Evolutionary conservation across 2,888 invertebrate genomes (phyloP), one percentile per base, ranked within the genome.

Genomic region (Phyllotreta cruciferae): DNA sequence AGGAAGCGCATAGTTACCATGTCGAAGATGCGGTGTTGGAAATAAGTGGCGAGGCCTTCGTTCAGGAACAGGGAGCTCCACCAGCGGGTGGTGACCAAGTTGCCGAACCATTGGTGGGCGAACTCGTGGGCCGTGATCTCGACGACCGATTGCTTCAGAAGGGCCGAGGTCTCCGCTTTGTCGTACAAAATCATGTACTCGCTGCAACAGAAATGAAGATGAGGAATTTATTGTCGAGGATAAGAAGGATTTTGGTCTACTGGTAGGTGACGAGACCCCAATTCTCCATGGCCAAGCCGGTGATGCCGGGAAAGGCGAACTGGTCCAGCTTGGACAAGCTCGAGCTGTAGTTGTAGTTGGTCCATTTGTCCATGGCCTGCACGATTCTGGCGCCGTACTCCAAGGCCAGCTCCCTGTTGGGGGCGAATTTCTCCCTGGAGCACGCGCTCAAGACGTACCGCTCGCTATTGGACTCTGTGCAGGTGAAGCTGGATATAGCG

Each of bases 261-360:
- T 87, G 86, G 81, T 90, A 95, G 3, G 91, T 93, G 4, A 94
- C 85, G 11, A 95, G 82, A 4, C 94, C 95, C 94, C 94, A 95
- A 78, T 95, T 95, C 78, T 94, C 94, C 94, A 95, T 94, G 56
- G 94, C 94, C 49, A 92, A 92, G 67, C 91, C 89, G 54, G 86
- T 85, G 78, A 94, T 93, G 77, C 94, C 92, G 0, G 92, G 90
- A 64, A 96, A 85, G 1, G 93, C 93, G 9, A 93, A 87, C 75
- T 94, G 87, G 75, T 94, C 91, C 79, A 94, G 85, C 77, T 94
- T 94, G 58, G 90, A 81, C 0, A 84, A 9, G n/a, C 61, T 86
- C 1, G 77, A 85, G 3, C 78, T 64, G 57, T 72, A 73, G 14
- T 62, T 66, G 11, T 69, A 60, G 38, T 64, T 70, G 10, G 70